A percentile compares a stretch with the other conserved stretches of the same genome.
Conservation (phyloP, 2,888 invertebrate genomes). For the Luperina testacea region DNA sequence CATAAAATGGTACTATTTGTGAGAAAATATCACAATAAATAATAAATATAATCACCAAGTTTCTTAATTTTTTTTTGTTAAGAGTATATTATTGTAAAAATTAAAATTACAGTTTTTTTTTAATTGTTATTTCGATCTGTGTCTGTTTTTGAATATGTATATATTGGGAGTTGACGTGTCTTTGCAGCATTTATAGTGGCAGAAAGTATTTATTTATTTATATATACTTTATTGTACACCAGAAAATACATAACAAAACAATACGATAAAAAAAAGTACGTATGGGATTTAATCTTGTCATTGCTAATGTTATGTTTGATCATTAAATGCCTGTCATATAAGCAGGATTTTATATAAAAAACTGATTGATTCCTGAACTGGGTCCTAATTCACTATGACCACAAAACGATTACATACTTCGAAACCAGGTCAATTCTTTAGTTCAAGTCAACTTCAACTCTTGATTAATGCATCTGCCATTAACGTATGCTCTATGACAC, state of each 20-base stretch:
- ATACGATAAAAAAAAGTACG: no score
- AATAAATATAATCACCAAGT: slow-evolving; percentile 46
- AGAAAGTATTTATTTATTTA: no score
- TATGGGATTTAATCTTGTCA: not conserved
- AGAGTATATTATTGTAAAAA: slow-evolving; percentile 49
- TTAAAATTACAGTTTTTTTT: slow-evolving; percentile 37
- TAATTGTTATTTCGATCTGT: slow-evolving; percentile 27
- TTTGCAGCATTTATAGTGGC: slow-evolving; percentile 10
- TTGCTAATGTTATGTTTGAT: not conserved
- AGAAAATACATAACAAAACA: no score
- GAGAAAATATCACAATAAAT: slow-evolving; percentile 33
- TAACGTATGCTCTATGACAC: not conserved
- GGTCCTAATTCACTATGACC: not conserved
- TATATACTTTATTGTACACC: no score
- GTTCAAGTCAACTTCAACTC: no score
- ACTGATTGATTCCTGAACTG: not conserved
- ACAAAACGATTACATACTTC: not conserved
- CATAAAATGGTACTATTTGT: slow-evolving; percentile 28
- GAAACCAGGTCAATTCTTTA: not conserved
- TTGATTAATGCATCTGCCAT: no score
- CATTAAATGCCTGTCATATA: not conserved
- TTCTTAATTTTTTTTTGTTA: slow-evolving; percentile 37
- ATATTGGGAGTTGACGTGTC: slow-evolving; percentile 18
- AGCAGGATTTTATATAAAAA: not conserved
- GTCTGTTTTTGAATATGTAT: slow-evolving; percentile 27